Evolutionary conservation across 2,888 invertebrate genomes (phyloP).

Genomic region (Antheraea yamamai): DNA sequence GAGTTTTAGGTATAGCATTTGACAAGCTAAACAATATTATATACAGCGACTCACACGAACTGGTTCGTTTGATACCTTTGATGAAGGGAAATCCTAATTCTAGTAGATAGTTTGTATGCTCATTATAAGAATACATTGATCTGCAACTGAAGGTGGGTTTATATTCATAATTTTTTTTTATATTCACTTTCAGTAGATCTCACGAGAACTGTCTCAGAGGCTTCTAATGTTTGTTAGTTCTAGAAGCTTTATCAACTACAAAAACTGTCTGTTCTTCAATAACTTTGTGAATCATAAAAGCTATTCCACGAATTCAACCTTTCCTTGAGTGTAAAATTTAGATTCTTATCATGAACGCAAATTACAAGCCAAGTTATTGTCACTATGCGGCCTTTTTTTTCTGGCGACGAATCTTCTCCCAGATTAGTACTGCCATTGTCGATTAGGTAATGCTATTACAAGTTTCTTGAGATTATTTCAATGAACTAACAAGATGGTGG

Average conservation of each 20-base stretch:
- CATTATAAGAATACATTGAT: not conserved
- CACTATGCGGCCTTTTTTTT: not conserved
- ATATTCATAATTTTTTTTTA: not conserved
- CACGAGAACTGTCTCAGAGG: not conserved
- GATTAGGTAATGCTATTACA: too few species aligned
- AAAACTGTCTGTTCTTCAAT: not conserved
- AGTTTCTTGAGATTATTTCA: too few species aligned
- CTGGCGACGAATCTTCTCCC: too few species aligned
- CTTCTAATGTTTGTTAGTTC: not conserved
- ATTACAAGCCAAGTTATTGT: not conserved
- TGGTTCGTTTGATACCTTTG: conserved; percentile 51
- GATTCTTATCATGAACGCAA: not conserved
- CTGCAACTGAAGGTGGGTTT: not conserved
- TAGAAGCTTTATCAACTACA: not conserved
- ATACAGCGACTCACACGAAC: conserved; percentile 66
- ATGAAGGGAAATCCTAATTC: not conserved
- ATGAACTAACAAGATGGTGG: too few species aligned
- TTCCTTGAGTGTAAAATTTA: not conserved
- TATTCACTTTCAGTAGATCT: not conserved
- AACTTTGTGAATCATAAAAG: not conserved
- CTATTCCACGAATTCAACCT: not conserved
- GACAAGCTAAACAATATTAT: conserved; percentile 63
- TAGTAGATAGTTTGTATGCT: not conserved
- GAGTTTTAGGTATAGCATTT: conserved; percentile 63
- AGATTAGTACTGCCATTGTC: too few species aligned